Evolutionary conservation across 2,797 vertebrate species (phyloP).

Genomic region (Liasis olivaceus): DNA sequence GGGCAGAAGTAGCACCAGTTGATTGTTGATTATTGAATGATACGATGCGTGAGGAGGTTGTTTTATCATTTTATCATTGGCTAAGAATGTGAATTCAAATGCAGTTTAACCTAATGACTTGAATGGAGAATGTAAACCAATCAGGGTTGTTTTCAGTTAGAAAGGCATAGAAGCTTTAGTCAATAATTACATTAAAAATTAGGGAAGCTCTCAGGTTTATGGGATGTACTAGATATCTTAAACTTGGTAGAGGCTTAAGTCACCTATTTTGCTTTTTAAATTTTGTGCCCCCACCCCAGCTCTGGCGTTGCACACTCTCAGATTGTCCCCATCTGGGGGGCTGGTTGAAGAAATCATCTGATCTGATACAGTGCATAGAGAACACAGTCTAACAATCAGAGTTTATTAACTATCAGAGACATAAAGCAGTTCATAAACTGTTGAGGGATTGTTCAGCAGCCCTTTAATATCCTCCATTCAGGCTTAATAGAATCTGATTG

Average conservation of each 20-base stretch:
- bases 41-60: too few relatives aligned
- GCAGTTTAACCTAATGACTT: too few relatives aligned
- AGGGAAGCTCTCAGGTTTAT: neutral
- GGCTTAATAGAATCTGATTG: conserved; percentile 54
- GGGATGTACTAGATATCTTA: neutral
- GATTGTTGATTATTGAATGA: too few relatives aligned
- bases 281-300: neutral
- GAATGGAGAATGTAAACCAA: too few relatives aligned
- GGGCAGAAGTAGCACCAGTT: too few relatives aligned
- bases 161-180: neutral
- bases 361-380: neutral
- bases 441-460: conserved; percentile 32
- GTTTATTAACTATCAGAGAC: conserved; percentile 46
- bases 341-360: neutral
- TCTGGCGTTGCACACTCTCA: neutral
- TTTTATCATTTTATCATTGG: too few relatives aligned
- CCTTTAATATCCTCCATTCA: conserved; percentile 44
- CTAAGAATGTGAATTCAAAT: too few relatives aligned
- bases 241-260: neutral
- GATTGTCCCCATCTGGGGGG: too few relatives aligned
- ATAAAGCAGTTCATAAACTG: conserved; percentile 50
- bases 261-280: neutral
- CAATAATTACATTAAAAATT: neutral
- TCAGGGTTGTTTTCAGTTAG: neutral
- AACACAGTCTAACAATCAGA: conserved; percentile 17